These are phyloP conservation scores for Diogma glabrata DNA, from an alignment of 2,888 invertebrate species.

Conservation along the genomic window DNA sequence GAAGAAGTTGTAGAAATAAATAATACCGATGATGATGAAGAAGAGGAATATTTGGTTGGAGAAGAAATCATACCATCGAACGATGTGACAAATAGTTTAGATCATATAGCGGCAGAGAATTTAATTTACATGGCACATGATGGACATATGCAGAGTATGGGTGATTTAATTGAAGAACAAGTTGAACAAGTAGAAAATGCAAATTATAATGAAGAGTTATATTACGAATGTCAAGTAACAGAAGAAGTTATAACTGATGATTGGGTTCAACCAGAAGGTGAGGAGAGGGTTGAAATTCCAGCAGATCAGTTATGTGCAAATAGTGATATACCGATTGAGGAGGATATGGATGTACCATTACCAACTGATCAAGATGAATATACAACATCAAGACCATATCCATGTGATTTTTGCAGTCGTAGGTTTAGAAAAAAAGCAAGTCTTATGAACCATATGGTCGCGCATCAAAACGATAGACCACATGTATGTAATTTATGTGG, in stretches of 20 bases:
- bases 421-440: slow-evolving; percentile 74
- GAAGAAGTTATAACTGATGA: slow-evolving; percentile 74
- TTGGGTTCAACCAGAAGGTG: slow-evolving; percentile 62
- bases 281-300: slow-evolving; percentile 62
- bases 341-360: slow-evolving; percentile 62
- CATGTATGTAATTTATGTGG: slow-evolving; percentile 75
- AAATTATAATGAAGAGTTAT: slow-evolving; percentile 23
- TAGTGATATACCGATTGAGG: slow-evolving; percentile 39
- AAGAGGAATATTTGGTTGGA: slow-evolving; percentile 15
- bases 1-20: background rate
- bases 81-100: slow-evolving; percentile 26
- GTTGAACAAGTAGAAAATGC: slow-evolving; percentile 22
- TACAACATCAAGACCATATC: slow-evolving; percentile 56
- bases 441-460: slow-evolving; percentile 77
- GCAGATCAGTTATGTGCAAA: slow-evolving; percentile 45
- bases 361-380: slow-evolving; percentile 72
- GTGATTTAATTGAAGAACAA: slow-evolving; percentile 26
- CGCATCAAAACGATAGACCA: slow-evolving; percentile 73
- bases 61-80: slow-evolving; percentile 18
- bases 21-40: slow-evolving; percentile 4
- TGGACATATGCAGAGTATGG: slow-evolving; percentile 31
- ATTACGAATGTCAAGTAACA: slow-evolving; percentile 52
- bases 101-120: slow-evolving; percentile 53
- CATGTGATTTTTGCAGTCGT: slow-evolving; percentile 76
- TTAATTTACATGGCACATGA: slow-evolving; percentile 50